Base-by-base conservation (phyloP, 2,888 invertebrate species). In the Hoplodrina ambigua region DNA sequence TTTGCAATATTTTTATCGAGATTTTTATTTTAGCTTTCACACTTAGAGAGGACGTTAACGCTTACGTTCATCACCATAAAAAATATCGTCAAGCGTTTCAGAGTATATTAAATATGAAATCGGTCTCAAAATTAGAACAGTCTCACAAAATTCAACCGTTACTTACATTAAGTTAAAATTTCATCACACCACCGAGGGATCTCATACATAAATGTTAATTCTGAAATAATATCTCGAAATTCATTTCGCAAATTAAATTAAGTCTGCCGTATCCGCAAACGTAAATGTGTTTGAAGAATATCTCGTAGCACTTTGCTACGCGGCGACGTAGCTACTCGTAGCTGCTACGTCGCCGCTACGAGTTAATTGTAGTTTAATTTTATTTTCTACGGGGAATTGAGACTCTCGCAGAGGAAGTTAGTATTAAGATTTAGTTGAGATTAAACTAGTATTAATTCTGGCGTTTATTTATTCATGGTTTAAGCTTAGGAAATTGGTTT, bases 281-380 rank as follows among this genome's bases (percentile, higher is more conserved):
- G 78, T 79, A 75, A 83, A 85, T 82, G 82, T 84, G 78, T 75
- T 57, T 79, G 59, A 76, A 82, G 83, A 82, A 81, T 80, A 83
- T 84, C 78, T 84, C 73, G 82, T 85, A 85, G 84, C 72, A 59
- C 61, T 81, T 71, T 78, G 75, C 59, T 57, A 81, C 83, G 84
- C 63, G 49, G 53, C 53, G 78, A 53, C 67, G 41, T 37, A 44
- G 44, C 13, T 44, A 13, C 46, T 46, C 17, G 17, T 33, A 70
- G 69, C 50, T 50, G 68, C 80, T 83, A 85, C 86, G 77, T 41
- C 66, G 56, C 70, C 80, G 76, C 68, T 82, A 83, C 81, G 80
- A 81, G 71, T 78, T 84, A 83, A 85, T 84, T 73, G 76, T 75
- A 75, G 65, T 75, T 75, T 73, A 83, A 82, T 81, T 80, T 80